Evolutionary conservation across 2,797 vertebrate species (phyloP).

Genomic region (Corythornis leucogaster): DNA sequence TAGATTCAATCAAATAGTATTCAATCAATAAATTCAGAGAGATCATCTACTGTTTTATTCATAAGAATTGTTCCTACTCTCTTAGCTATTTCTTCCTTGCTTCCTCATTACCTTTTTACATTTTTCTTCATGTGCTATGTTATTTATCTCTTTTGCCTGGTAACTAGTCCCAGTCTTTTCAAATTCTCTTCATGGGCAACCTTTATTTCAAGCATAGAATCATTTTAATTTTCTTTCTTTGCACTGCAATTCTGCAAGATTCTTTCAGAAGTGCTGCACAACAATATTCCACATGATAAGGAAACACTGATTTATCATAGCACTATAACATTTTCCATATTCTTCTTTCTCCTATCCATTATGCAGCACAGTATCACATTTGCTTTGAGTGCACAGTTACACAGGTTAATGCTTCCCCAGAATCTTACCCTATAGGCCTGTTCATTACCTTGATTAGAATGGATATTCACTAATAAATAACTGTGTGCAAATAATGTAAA

Average conservation of each 20-base stretch:
- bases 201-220: neutral
- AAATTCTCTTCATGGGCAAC: neutral
- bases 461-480: neutral
- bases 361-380: neutral
- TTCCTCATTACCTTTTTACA: neutral
- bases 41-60: neutral
- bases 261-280: neutral
- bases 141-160: neutral
- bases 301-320: neutral
- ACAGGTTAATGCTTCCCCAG: neutral
- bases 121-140: neutral
- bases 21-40: conserved; percentile 13
- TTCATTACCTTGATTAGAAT: neutral
- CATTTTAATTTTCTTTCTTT: neutral
- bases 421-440: neutral
- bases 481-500: neutral
- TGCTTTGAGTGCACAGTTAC: neutral
- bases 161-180: neutral
- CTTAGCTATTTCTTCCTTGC: neutral
- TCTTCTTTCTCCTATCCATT: neutral
- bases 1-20: neutral
- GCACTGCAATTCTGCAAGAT: neutral
- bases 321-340: neutral
- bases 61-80: neutral
- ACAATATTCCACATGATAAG: neutral